Evolutionary conservation across 30 jellyfish, hydroid and myxozoan species (phyloP).

Genomic region (Aurelia coerulea): DNA sequence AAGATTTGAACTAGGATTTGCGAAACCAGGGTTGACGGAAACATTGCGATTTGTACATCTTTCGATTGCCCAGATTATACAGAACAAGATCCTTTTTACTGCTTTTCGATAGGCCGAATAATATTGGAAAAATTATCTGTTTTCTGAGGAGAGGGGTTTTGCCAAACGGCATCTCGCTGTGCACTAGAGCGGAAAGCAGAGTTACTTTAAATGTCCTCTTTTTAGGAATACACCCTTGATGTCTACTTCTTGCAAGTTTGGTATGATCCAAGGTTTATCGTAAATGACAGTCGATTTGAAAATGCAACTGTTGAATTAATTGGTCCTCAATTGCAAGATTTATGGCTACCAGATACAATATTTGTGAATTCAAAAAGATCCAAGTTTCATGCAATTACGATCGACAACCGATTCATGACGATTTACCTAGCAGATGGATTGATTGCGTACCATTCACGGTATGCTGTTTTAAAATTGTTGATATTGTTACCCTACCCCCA

Average conservation of each 20-base stretch:
- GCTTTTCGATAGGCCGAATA: no score
- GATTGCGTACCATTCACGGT: conserved; percentile 91
- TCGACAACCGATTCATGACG: conserved; percentile 82
- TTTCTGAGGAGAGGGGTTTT: no score
- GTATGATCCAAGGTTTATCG: conserved; percentile 83
- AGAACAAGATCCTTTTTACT: no score
- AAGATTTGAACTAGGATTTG: no score
- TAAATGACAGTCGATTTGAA: conserved; percentile 33
- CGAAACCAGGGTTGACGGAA: no score
- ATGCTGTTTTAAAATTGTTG: neutral
- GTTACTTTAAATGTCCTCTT: neutral
- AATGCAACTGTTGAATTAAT: conserved; percentile 67
- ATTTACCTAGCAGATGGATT: conserved; percentile 64
- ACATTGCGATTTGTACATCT: no score
- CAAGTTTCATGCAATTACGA: conserved; percentile 80
- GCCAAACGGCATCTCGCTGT: no score
- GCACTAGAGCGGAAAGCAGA: no score
- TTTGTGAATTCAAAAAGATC: conserved; percentile 88
- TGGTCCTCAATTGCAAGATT: conserved; percentile 79
- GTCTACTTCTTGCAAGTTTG: conserved; percentile 92
- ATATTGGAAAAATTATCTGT: no score
- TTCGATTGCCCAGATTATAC: no score
- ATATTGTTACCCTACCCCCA: no score
- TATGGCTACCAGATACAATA: conserved; percentile 96
- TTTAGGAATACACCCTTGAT: conserved; percentile 83